Evolutionary conservation across 2,888 invertebrate genomes (phyloP).

Genomic region (Anagyrus pseudococci): DNA sequence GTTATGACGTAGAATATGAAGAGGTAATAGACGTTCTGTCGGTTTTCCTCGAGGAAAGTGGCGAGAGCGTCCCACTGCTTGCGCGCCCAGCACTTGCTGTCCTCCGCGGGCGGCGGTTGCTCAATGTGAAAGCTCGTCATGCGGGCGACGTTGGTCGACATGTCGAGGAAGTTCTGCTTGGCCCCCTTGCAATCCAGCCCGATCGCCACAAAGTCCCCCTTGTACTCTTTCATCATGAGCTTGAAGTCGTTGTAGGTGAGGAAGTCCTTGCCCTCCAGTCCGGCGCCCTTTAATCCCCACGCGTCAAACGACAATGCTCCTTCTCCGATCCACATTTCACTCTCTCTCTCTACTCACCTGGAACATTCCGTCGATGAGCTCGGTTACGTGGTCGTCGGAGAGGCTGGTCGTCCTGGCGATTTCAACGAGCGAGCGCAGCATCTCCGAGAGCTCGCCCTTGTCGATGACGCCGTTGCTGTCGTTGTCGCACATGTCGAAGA

Average conservation of each 20-base stretch:
- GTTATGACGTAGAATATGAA: slow-evolving; percentile 95
- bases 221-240: slow-evolving; percentile 95
- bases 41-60: slow-evolving; percentile 93
- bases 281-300: slow-evolving; percentile 76
- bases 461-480: slow-evolving; percentile 94
- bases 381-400: slow-evolving; percentile 88
- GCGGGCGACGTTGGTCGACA: slow-evolving; percentile 91
- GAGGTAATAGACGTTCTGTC: slow-evolving; percentile 94
- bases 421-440: slow-evolving; percentile 90
- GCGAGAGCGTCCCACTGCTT: slow-evolving; percentile 86
- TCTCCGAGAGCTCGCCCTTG: slow-evolving; percentile 90
- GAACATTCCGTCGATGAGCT: slow-evolving; percentile 91
- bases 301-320: too few relatives aligned
- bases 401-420: slow-evolving; percentile 91
- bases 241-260: slow-evolving; percentile 92
- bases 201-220: slow-evolving; percentile 93
- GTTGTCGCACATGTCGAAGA: slow-evolving; percentile 97
- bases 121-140: slow-evolving; percentile 95
- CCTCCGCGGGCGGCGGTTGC: slow-evolving; percentile 68
- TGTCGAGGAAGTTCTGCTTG: slow-evolving; percentile 93
- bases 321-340: too few relatives aligned
- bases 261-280: slow-evolving; percentile 87
- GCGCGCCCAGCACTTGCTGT: slow-evolving; percentile 68
- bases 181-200: slow-evolving; percentile 94
- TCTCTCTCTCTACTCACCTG: too few relatives aligned